phyloP scores from a whole-genome alignment of 2,113 vertebrate genomes.

The Nansenia antarctica region DNA sequence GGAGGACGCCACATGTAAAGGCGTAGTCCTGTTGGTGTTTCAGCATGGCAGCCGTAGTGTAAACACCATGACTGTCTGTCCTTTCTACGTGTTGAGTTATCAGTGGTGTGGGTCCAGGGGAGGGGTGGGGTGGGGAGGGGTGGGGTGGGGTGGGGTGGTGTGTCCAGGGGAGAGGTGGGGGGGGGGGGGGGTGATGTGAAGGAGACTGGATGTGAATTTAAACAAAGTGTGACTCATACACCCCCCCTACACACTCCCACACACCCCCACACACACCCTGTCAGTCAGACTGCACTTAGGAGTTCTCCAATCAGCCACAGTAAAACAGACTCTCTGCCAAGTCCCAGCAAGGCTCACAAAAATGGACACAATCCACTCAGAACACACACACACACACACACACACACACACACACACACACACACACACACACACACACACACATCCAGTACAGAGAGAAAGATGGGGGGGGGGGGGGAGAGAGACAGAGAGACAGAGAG shows the following conservation, averaged over 20 bases:
- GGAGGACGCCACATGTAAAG: background rate
- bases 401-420: too few relatives aligned
- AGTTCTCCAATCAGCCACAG: background rate
- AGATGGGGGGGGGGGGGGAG: too few relatives aligned
- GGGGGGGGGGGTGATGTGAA: background rate
- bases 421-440: too few relatives aligned
- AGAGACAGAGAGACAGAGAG: background rate
- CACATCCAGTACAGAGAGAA: too few relatives aligned
- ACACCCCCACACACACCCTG: background rate
- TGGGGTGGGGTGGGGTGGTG: too few relatives aligned
- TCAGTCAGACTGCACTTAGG: background rate
- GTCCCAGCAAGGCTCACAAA: background rate
- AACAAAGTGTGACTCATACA: slow-evolving; percentile 5
- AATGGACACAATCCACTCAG: too few relatives aligned
- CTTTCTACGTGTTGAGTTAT: too few relatives aligned
- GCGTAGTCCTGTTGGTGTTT: too few relatives aligned
- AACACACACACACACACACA: too few relatives aligned
- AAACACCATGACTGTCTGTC: too few relatives aligned
- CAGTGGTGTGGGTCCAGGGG: too few relatives aligned
- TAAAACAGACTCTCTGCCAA: background rate
- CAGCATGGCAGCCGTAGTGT: too few relatives aligned
- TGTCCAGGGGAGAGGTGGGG: background rate
- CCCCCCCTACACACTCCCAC: background rate
- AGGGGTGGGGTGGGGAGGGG: background rate
- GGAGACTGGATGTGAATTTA: slow-evolving; percentile 14